Base-by-base conservation (phyloP, 2,888 invertebrate species). In the Drosophila recens region DNA sequence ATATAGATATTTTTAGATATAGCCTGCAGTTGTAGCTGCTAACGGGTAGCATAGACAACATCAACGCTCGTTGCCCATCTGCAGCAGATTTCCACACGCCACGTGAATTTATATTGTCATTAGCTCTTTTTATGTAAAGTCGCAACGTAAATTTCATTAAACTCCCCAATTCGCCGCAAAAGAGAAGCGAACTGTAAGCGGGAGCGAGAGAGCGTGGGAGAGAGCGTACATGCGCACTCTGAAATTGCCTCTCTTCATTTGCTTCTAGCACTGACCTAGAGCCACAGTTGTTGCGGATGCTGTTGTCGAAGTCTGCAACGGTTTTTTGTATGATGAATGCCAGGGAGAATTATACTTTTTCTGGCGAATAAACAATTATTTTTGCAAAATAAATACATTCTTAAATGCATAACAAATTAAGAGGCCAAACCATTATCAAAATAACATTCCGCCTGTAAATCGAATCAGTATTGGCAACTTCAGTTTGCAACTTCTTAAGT, bases 61-160 rank as follows among this genome's bases (percentile, higher is more conserved):
- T n/a, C 65, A 59, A 71, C 71, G 53, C 68, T 57, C 63, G 57
- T 61, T 52, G 70, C 70, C 72, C 83, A 79, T 86, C 88, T 88
- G 84, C 69, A 65, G 70, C 53, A 67, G 46, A 30, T 71, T 77
- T 69, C 51, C 82, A 69, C 69, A 77, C 54, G 71, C 63, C 69
- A 72, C 46, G 70, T 64, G 79, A 80, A 88, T 85, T 85, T 85
- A 85, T 85, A 85, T 85, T 83, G 84, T 86, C 84, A 85, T 85
- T 85, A 85, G 88, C 79, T 80, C 79, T 82, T 86, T 85, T 80
- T 77, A 66, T 75, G 71, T 64, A 51, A 76, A 72, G 61, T 68
- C 65, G 63, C 65, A n/a, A 70, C 63, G 77, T 79, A 71, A 68
- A 81, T 80, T 88, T 80, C 57, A 83, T 81, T 84, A 75, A 81